These are phyloP conservation scores for Aphaenogaster ashmeadi DNA, from an alignment of 1,140 invertebrate species.

Conservation along the genomic window DNA sequence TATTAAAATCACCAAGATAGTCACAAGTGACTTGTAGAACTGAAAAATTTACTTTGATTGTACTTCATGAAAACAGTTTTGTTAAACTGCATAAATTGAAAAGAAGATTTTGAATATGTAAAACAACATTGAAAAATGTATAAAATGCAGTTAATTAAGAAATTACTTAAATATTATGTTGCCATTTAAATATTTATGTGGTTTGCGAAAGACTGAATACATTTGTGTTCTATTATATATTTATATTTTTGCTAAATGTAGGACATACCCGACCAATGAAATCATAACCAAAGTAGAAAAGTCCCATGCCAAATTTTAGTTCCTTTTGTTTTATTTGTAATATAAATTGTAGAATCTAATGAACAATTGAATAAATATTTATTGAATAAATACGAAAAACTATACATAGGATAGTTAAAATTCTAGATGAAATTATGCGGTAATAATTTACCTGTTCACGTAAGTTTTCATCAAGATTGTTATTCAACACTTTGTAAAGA, in stretches of 20 bases:
- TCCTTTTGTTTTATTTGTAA: slow-evolving; percentile 9
- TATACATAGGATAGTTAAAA: not conserved
- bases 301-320: slow-evolving; percentile 21
- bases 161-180: not conserved
- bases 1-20: slow-evolving; percentile 20
- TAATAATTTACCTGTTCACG: slow-evolving; percentile 20
- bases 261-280: slow-evolving; percentile 10
- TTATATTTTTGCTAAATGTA: not conserved
- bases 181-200: not conserved
- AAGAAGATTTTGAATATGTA: not conserved
- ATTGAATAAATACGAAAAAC: not conserved
- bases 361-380: not conserved
- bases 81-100: not conserved
- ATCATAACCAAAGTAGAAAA: slow-evolving; percentile 4
- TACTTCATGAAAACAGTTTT: not conserved
- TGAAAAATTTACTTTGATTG: slow-evolving; percentile 9
- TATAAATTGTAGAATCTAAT: slow-evolving; percentile 42
- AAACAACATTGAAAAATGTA: not conserved
- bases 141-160: not conserved
- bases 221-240: not conserved
- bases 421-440: not conserved
- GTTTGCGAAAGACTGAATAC: not conserved
- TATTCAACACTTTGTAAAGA: slow-evolving; percentile 32
- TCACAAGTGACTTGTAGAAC: not conserved
- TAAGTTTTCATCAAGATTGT: not conserved